Evolutionary conservation across 2,888 invertebrate species (phyloP), one percentile per base, ranked within the genome.

Genomic region (Schizaphis graminum): DNA sequence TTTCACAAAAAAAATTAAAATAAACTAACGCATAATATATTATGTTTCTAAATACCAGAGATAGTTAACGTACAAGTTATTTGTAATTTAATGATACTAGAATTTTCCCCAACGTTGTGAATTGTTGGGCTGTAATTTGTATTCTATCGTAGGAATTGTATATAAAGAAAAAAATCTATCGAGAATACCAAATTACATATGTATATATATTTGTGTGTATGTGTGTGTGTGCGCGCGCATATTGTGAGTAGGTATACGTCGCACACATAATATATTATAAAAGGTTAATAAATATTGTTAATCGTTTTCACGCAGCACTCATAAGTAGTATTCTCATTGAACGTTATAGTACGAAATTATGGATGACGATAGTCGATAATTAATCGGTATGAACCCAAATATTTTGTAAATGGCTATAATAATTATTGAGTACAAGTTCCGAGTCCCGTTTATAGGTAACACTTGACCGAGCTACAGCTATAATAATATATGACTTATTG

Each of bases 301-400:
- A 91, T 91, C 41, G 85, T 85, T 91, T 91, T 91, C 91, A 91
- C 53, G 5, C 28, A 84, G 26, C 84, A 84, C 53, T 84, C 84
- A 28, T 11, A 41, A 47, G 41, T 47, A 35, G 24, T 91, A 35
- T 61, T 77, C 53, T 35, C 91, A 3, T 35, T 53, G 91, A 44
- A 7, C 11, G 47, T 28, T 44, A 28, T 5, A 41, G 57, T 41
- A 89, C 57, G 44, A 41, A 56, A 89, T 89, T 26, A 35, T 8
- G 91, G 53, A 28, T 35, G 91, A 84, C 53, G 77, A 91, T 53
- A 53, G 53, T 53, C 53, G 53, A 53, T 53, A 53, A 53, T 91
- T 53, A 53, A 91, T 91, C 91, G 91, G 49, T 26, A 41, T 26
- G 53, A 41, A 35, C 77, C 91, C 77, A 53, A 53, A 35, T 1